Evolutionary conservation across 2,113 vertebrate species (phyloP), one percentile per base, ranked within the genome.

Genomic region (Burhinus bistriatus): DNA sequence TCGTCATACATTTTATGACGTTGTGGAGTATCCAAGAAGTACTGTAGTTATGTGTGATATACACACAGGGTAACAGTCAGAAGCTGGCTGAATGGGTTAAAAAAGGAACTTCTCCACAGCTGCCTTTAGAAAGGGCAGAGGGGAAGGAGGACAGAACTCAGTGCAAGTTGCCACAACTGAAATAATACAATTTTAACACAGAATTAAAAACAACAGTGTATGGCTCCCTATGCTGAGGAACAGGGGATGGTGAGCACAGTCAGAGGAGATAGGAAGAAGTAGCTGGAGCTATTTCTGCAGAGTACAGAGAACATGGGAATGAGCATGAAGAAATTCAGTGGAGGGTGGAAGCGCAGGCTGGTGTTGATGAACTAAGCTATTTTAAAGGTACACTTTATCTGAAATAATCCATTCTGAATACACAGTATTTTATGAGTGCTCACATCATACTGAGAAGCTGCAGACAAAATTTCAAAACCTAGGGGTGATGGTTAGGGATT

Each of bases 1-100:
- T 59, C 8, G 1, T 21, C 55, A 51, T 2, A 36, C 7, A 59
- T 71, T 91, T 83, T 42, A 62, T 2, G 5, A n/a, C 1, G 0
- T 9, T 58, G 12, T 49, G n/a, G n/a, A 73, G 15, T 6, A 82
- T 15, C 29, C 21, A 15, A 15, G 9, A 29, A 71, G n/a, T 20
- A 68, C 25, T 21, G 3, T 10, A 62, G 81, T 20, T 79, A 23
- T 1, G 3, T n/a, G 23, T 32, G 17, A 45, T 54, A 42, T 14
- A 82, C 22, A 42, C 17, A 36, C 5, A 2, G 7, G n/a, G 32
- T 64, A 72, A 80, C 12, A 38, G 29, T 18, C 15, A 59, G 47
- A 75, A 72, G 36, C 21, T 71, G 57, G 45, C 32, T 52, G 38
- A 84, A 71, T 0, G 32, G n/a, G 22, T 64, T 79, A 87, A 82